phyloP scores from a whole-genome alignment of 2,888 invertebrate genomes.

The Hemaris fuciformis region DNA sequence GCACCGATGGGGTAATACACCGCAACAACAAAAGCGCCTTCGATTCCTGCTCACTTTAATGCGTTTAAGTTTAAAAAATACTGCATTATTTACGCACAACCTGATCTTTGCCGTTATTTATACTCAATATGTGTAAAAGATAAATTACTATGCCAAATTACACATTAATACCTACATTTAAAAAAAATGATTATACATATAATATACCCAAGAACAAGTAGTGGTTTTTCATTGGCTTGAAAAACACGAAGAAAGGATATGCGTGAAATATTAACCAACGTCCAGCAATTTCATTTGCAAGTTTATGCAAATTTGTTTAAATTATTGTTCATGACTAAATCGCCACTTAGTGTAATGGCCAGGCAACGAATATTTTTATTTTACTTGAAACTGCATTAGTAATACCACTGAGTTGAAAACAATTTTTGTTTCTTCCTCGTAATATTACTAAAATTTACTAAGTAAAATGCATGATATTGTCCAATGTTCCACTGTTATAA shows the following conservation, averaged over 20 bases:
- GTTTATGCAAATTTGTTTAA: not conserved
- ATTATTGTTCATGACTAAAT: not conserved
- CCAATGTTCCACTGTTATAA: no score
- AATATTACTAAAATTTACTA: no score
- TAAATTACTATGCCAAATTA: no score
- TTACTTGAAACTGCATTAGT: not conserved
- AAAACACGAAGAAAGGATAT: not conserved
- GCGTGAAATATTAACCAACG: not conserved
- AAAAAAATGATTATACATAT: no score
- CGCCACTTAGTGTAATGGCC: not conserved
- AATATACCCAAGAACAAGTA: not conserved
- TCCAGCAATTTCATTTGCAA: not conserved
- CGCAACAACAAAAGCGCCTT: constrained; percentile 16
- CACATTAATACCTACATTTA: no score
- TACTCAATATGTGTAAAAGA: no score
- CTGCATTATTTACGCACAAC: not conserved
- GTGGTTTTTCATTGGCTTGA: not conserved
- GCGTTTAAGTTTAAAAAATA: not conserved
- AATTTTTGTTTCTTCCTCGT: no score
- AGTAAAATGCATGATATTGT: no score
- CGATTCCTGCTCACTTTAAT: constrained; percentile 6
- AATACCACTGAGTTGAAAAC: not conserved
- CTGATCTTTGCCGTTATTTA: no score
- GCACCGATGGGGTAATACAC: constrained; percentile 41
- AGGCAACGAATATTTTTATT: not conserved